These are phyloP conservation scores for Amblyraja radiata DNA, from an alignment of 2,797 vertebrate species.

Conservation along the genomic window DNA sequence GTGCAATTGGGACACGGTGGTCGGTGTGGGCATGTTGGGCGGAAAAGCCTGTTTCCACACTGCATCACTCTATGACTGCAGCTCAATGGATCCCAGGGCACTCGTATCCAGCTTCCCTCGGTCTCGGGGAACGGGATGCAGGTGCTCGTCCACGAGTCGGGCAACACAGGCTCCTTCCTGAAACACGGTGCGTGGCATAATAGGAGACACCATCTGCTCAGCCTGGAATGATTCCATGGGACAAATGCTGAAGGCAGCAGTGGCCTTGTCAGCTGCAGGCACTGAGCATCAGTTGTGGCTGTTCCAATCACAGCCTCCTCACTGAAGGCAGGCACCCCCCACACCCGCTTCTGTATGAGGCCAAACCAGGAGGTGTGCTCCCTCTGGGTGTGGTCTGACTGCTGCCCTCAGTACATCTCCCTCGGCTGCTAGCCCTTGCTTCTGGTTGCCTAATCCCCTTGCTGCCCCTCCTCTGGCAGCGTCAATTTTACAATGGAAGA, in stretches of 20 bases:
- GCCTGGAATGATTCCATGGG: not conserved
- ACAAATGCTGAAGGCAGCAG: not conserved
- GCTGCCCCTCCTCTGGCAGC: not conserved
- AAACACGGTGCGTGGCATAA: too few relatives aligned
- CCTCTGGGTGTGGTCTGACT: too few relatives aligned
- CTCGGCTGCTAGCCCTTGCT: not conserved
- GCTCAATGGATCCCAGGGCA: not conserved
- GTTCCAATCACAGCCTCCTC: too few relatives aligned
- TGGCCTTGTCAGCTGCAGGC: not conserved
- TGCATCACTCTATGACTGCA: not conserved
- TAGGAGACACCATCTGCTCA: not conserved
- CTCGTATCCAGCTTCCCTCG: not conserved
- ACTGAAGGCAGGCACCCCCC: too few relatives aligned
- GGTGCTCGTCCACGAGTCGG: not conserved
- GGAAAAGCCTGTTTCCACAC: too few relatives aligned
- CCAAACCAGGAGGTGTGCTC: not conserved
- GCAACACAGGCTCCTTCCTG: too few relatives aligned
- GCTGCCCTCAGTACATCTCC: not conserved
- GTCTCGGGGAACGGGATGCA: not conserved
- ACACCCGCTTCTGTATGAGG: too few relatives aligned
- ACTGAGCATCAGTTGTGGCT: not conserved
- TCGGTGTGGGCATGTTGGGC: too few relatives aligned
- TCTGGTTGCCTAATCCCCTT: not conserved
- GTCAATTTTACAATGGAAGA: not conserved
- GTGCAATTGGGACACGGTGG: too few relatives aligned